phyloP scores from a whole-genome alignment of 2,888 invertebrate species.

The Chrysomela aeneicollis region DNA sequence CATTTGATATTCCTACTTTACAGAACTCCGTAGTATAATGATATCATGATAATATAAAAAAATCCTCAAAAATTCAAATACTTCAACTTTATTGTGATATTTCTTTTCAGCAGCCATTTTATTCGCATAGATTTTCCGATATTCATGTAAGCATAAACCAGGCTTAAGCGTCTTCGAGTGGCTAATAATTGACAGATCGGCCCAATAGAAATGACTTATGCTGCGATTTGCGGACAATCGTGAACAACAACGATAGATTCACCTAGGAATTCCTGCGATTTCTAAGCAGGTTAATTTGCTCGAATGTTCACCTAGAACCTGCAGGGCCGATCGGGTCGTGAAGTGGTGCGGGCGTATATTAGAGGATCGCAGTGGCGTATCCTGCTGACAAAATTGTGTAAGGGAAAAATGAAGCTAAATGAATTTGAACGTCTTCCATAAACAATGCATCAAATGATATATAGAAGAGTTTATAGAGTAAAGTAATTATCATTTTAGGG shows the following conservation, averaged over 20 bases:
- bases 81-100: too few species aligned
- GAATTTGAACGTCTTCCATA: background rate
- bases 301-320: slow-evolving; percentile 32
- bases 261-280: slow-evolving; percentile 22
- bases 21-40: too few species aligned
- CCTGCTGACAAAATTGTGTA: background rate
- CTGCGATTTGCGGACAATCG: slow-evolving; percentile 18
- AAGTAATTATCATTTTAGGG: too few species aligned
- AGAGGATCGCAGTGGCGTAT: slow-evolving; percentile 7
- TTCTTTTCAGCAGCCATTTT: too few species aligned
- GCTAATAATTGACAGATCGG: slow-evolving; percentile 20
- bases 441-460: too few species aligned
- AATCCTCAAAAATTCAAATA: too few species aligned
- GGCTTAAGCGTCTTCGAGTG: background rate
- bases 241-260: slow-evolving; percentile 20
- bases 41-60: too few species aligned
- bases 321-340: slow-evolving; percentile 38
- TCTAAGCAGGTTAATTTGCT: slow-evolving; percentile 24
- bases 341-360: slow-evolving; percentile 34
- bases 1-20: too few species aligned
- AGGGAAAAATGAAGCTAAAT: background rate
- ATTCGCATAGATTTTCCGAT: too few species aligned
- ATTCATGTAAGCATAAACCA: too few species aligned
- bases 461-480: too few species aligned
- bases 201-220: slow-evolving; percentile 24